These are phyloP conservation scores for Eledone cirrhosa DNA, from an alignment of 2,888 invertebrate genomes.

Conservation along the genomic window DNA sequence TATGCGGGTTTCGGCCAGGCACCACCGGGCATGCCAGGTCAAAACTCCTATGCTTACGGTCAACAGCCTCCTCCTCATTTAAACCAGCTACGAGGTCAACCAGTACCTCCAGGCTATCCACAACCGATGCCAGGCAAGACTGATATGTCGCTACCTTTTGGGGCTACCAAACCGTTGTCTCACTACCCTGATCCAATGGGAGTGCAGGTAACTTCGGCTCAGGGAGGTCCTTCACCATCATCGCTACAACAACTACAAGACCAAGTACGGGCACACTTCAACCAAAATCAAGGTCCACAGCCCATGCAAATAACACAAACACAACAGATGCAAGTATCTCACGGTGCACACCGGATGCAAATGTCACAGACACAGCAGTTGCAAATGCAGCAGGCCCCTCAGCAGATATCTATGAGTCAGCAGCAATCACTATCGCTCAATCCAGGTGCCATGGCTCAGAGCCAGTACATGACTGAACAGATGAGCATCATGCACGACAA, in stretches of 20 bases:
- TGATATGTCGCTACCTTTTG: constrained; percentile 47
- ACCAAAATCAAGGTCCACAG: constrained; percentile 80
- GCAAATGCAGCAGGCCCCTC: constrained; percentile 71
- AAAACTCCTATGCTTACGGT: constrained; percentile 35
- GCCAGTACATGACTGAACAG: constrained; percentile 45
- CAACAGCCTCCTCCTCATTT: constrained; percentile 33
- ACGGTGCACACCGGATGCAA: constrained; percentile 56
- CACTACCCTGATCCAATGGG: constrained; percentile 54
- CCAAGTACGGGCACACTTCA: constrained; percentile 74
- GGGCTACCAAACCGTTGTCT: constrained; percentile 60
- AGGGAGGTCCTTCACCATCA: constrained; percentile 43
- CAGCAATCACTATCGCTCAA: constrained; percentile 53
- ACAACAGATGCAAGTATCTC: constrained; percentile 72
- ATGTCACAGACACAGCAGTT: constrained; percentile 61
- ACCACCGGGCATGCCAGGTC: constrained; percentile 40
- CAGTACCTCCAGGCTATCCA: constrained; percentile 35
- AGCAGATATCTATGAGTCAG: constrained; percentile 57
- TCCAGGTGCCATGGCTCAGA: constrained; percentile 38
- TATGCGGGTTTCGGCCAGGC: constrained; percentile 40
- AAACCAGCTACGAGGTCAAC: constrained; percentile 32
- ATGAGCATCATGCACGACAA: constrained; percentile 39
- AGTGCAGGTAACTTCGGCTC: constrained; percentile 34
- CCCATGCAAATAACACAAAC: constrained; percentile 83
- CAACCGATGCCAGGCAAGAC: constrained; percentile 37
- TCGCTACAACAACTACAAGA: constrained; percentile 62